Percentiles rank a stretch among this genome's conserved stretches.
phyloP scores from a whole-genome alignment of 1,140 invertebrate genomes.

The Leptinotarsa texana region DNA sequence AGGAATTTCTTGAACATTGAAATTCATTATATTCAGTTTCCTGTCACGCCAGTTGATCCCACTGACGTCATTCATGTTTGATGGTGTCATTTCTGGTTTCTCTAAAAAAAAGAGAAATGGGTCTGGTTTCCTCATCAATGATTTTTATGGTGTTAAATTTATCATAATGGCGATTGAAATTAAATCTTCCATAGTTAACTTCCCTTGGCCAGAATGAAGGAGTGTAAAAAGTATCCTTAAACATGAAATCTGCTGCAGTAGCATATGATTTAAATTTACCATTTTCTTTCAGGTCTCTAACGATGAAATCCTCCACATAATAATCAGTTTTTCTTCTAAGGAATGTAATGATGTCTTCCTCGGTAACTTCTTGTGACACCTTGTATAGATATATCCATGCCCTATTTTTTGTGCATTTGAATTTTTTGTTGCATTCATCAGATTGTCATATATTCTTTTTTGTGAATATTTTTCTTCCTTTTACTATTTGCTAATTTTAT shows the following conservation, averaged over 20 bases:
- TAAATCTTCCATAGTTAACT: constrained; percentile 1
- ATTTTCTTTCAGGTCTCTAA: background rate
- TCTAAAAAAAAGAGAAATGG: constrained; percentile 13
- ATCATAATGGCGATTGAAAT: constrained; percentile 6
- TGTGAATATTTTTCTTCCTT: background rate
- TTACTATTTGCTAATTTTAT: too few relatives aligned
- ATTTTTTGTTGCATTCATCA: background rate
- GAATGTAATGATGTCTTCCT: constrained; percentile 7
- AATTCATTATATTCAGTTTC: constrained; percentile 1
- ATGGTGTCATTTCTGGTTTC: constrained; percentile 8
- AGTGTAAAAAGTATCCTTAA: constrained; percentile 11
- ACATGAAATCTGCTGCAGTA: constrained; percentile 10
- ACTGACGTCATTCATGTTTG: background rate
- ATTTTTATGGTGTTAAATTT: background rate
- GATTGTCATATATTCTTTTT: background rate
- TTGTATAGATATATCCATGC: too few relatives aligned
- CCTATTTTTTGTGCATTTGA: too few relatives aligned
- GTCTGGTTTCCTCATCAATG: background rate
- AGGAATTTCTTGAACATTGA: constrained; percentile 1
- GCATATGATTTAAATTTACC: constrained; percentile 9
- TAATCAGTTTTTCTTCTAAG: background rate
- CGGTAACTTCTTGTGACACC: too few relatives aligned
- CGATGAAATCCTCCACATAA: constrained; percentile 9
- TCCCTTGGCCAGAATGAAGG: constrained; percentile 10
- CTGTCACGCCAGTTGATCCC: background rate